Evolutionary conservation across 2,888 invertebrate genomes (phyloP), one percentile per base, ranked within the genome.

Genomic region (Hesperia comma): DNA sequence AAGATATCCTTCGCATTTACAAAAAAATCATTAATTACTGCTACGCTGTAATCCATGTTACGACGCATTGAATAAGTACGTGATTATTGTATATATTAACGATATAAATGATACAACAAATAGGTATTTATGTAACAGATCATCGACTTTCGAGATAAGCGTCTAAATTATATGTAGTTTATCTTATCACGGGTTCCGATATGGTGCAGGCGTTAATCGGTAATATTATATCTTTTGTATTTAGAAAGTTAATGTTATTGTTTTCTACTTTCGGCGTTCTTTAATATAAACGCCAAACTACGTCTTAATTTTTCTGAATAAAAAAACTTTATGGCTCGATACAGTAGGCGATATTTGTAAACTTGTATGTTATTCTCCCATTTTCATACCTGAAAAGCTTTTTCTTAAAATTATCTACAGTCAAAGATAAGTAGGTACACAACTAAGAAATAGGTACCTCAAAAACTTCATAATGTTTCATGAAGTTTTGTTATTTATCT

Each of bases 101-200:
- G 14, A 51, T 21, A 21, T 21, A 26, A 51, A 51, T 21, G 21
- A 26, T 51, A 51, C 12, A 51, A 14, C 14, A 6, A 26, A 21
- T 51, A 51, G 21, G 14, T 51, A 26, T 51, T 51, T 51, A 26
- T 51, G 6, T 26, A 51, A 51, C 51, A 51, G 51, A 51, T 51
- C 51, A 51, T 51, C 51, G 21, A 51, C 51, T 51, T 51, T 51
- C 51, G 51, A 51, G 51, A 51, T 51, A 51, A 51, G 21, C 51
- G 51, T 21, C 14, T 49, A 21, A 51, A 51, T 46, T 46, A 8
- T 46, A n/a, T n/a, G n/a, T n/a, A 17, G 17, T 17, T 8, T 51
- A 51, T 26, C 51, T 51, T 51, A 51, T 51, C 51, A 4, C 14
- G 26, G 6, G 4, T 51, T 14, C 49, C 51, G 51, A 51, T 51